Percentiles rank a stretch among this genome's conserved stretches.
Conservation (phyloP, 2,797 vertebrate genomes). For the Moxostoma hubbsi region DNA sequence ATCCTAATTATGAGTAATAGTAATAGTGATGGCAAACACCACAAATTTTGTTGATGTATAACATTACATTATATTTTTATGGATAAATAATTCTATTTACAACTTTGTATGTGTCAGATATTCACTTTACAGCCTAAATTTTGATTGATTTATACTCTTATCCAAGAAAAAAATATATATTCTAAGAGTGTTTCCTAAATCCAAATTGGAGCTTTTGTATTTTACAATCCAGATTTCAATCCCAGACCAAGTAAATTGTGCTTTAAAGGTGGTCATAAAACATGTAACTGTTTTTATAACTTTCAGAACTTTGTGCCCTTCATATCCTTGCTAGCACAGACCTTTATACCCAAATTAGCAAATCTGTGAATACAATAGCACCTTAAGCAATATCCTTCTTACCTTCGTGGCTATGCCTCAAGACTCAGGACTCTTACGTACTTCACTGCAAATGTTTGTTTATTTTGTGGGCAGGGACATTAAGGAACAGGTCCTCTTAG, state of each 20-base stretch:
- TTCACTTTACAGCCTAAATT: neutral
- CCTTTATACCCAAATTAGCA: neutral
- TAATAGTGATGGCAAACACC: no score
- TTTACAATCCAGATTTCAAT: neutral
- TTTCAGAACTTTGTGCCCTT: neutral
- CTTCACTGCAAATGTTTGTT: slow-evolving; percentile 13
- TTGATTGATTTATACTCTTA: no score
- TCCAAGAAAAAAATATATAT: no score
- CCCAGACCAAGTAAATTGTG: neutral
- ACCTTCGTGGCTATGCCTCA: neutral
- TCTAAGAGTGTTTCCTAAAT: no score
- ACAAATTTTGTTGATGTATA: no score
- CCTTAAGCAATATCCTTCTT: slow-evolving; percentile 40
- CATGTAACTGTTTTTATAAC: neutral
- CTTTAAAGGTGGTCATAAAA: neutral
- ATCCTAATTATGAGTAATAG: no score
- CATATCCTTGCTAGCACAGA: slow-evolving; percentile 1
- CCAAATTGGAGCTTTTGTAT: no score
- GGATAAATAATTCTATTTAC: no score
- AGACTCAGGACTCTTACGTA: slow-evolving; percentile 21
- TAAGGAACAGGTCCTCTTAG: slow-evolving; percentile 54
- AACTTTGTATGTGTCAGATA: neutral
- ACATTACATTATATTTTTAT: no score
- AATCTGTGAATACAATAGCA: slow-evolving; percentile 27
- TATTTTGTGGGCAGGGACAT: slow-evolving; percentile 34